Conservation (phyloP, 2,797 vertebrate genomes). For the Poecilia picta region DNA sequence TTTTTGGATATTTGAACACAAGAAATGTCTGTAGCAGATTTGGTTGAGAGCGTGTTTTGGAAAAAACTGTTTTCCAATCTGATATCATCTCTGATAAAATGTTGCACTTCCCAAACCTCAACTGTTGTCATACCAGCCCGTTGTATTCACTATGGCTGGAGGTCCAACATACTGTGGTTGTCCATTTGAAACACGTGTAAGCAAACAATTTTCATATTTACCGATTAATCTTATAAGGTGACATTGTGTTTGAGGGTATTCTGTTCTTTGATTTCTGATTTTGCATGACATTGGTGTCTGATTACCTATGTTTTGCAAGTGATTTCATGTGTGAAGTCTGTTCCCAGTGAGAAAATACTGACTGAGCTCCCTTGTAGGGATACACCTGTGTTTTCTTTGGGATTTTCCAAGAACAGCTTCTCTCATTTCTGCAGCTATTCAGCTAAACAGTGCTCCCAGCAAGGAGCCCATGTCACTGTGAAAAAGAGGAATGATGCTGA, state of each 20-base stretch:
- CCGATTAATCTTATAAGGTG: background rate
- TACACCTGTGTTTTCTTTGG: constrained; percentile 26
- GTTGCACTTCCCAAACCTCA: background rate
- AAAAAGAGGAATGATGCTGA: constrained; percentile 17
- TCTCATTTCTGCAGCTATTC: constrained; percentile 17
- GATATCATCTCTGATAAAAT: background rate
- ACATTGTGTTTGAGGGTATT: background rate
- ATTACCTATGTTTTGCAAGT: constrained; percentile 16
- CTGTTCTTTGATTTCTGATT: background rate
- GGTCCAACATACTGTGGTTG: background rate
- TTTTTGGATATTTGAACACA: background rate
- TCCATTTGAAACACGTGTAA: background rate
- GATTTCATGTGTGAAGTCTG: background rate
- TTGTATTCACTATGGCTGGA: no score
- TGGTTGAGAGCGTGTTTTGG: background rate
- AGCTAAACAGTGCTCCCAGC: constrained; percentile 6
- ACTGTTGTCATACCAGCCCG: no score
- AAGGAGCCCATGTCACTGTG: constrained; percentile 27
- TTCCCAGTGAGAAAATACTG: background rate
- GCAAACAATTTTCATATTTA: background rate
- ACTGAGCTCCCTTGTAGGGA: constrained; percentile 1
- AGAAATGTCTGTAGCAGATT: background rate
- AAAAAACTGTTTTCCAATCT: background rate
- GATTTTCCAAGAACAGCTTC: constrained; percentile 12
- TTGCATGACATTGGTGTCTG: background rate